These are phyloP conservation scores for Acipenser ruthenus DNA, from an alignment of 2,797 vertebrate species.

Conservation along the genomic window DNA sequence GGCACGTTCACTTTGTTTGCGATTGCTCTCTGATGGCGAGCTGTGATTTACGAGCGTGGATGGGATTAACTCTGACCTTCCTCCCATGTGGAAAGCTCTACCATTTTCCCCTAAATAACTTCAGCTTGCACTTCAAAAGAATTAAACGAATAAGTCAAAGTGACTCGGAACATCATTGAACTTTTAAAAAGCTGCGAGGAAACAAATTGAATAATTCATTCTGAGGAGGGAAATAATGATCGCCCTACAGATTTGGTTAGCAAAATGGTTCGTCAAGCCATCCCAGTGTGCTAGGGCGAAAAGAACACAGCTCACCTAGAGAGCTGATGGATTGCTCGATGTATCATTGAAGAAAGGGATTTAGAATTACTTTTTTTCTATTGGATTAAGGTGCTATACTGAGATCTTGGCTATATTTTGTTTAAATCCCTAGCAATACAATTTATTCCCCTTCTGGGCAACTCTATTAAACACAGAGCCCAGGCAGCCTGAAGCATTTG, in stretches of 20 bases:
- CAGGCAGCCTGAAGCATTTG: no score
- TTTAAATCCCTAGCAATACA: conserved; percentile 2
- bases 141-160: conserved; percentile 52
- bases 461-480: no score
- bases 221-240: conserved; percentile 64
- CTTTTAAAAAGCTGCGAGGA: conserved; percentile 51
- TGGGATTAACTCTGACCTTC: conserved; percentile 36
- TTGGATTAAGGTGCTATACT: conserved; percentile 58
- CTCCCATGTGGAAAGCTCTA: conserved; percentile 29
- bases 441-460: no score
- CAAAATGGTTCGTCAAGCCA: conserved; percentile 63
- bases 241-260: conserved; percentile 63
- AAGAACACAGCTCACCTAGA: conserved; percentile 47
- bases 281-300: conserved; percentile 57
- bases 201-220: conserved; percentile 59
- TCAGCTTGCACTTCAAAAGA: conserved; percentile 38
- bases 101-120: conserved; percentile 37
- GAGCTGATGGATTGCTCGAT: conserved; percentile 62
- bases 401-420: conserved; percentile 4
- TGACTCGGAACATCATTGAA: conserved; percentile 44
- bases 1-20: not conserved
- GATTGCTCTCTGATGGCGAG: conserved; percentile 21
- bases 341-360: conserved; percentile 68
- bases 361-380: conserved; percentile 57
- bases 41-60: conserved; percentile 43